A percentile compares a stretch with the other conserved stretches of the same genome.
Conservation (phyloP, 2,113 vertebrate species). For the Pluvianellus socialis region DNA sequence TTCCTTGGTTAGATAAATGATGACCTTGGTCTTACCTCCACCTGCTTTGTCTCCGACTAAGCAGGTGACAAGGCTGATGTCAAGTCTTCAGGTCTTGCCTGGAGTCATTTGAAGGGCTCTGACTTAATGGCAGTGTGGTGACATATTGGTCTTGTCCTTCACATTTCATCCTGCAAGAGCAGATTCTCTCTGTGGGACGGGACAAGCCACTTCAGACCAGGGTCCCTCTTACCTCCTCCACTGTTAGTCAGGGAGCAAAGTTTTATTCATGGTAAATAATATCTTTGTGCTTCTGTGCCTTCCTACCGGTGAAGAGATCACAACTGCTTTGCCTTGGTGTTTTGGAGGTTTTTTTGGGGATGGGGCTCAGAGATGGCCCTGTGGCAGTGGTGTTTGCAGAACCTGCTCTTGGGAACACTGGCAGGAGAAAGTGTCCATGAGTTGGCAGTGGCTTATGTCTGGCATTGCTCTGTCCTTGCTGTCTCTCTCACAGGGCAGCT, state of each 20-base stretch:
- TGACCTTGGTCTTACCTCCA: constrained; percentile 35
- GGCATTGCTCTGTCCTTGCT: background rate
- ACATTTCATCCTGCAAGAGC: background rate
- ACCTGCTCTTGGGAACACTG: background rate
- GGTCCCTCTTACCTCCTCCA: background rate
- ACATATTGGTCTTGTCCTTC: background rate
- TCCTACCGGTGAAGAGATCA: background rate
- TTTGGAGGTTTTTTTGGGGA: background rate
- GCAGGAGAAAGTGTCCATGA: background rate
- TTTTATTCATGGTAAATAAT: background rate
- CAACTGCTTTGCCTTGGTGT: background rate
- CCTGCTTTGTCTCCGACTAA: background rate
- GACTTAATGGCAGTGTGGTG: background rate
- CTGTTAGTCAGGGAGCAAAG: background rate
- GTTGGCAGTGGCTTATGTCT: background rate
- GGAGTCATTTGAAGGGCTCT: background rate
- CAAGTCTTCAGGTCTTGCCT: background rate
- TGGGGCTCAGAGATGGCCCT: background rate
- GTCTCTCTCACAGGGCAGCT: background rate
- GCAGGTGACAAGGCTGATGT: background rate
- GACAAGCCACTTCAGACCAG: background rate
- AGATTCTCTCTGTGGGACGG: background rate
- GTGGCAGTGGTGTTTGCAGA: background rate
- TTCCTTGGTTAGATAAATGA: background rate
- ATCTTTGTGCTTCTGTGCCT: background rate